These are phyloP conservation scores for Erannis defoliaria DNA, from an alignment of 2,888 invertebrate species.

Conservation along the genomic window DNA sequence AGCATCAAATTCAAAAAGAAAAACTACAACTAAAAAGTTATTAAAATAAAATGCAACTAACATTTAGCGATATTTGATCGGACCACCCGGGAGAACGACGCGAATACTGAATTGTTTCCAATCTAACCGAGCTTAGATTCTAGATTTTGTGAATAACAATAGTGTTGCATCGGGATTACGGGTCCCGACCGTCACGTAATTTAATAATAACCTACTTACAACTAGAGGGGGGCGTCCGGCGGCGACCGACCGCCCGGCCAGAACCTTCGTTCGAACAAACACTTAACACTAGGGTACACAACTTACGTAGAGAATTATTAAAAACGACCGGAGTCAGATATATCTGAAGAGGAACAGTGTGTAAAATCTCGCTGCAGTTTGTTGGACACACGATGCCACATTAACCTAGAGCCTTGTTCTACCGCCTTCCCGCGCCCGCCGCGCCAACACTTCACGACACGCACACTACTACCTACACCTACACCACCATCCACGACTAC, in stretches of 20 bases:
- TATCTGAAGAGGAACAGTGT: conserved; percentile 36
- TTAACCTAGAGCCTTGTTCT: conserved; percentile 80
- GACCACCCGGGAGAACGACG: conserved; percentile 56
- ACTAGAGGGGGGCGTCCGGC: conserved; percentile 67
- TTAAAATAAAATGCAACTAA: conserved; percentile 69
- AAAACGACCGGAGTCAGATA: conserved; percentile 46
- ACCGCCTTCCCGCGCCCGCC: conserved; percentile 51
- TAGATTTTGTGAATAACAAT: conserved; percentile 58
- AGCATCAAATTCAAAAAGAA: conserved; percentile 60
- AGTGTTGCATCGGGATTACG: conserved; percentile 21
- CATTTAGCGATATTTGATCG: conserved; percentile 60
- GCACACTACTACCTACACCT: conserved; percentile 52
- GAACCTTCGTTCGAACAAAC: conserved; percentile 58
- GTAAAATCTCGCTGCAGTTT: conserved; percentile 80
- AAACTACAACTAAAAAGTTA: conserved; percentile 61
- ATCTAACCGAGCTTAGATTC: conserved; percentile 54
- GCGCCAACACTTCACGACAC: conserved; percentile 39
- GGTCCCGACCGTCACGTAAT: conserved; percentile 57
- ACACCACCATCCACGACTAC: conserved; percentile 51
- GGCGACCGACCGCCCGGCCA: conserved; percentile 53
- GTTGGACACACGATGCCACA: conserved; percentile 78
- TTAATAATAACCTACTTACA: conserved; percentile 70
- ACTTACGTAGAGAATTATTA: conserved; percentile 53
- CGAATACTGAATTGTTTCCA: conserved; percentile 66
- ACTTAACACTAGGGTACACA: conserved; percentile 67